These are phyloP conservation scores for Napeogenes inachia DNA, from an alignment of 2,888 invertebrate genomes.

Conservation along the genomic window DNA sequence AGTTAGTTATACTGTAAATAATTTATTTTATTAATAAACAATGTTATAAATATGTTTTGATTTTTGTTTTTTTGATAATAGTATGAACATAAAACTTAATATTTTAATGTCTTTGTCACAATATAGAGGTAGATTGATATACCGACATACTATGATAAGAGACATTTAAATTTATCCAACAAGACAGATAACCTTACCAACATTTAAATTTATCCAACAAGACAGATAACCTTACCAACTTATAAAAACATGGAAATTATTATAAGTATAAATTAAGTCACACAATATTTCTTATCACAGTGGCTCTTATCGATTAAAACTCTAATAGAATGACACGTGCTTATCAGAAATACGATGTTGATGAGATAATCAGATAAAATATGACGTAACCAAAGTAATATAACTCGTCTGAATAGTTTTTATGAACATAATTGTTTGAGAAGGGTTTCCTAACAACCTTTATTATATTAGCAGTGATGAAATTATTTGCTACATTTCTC, in stretches of 20 bases:
- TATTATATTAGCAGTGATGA: conserved; percentile 16
- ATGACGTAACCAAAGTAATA: conserved; percentile 36
- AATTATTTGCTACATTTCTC: conserved; percentile 12
- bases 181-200: too few species aligned
- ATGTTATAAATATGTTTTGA: conserved; percentile 1
- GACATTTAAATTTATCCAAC: too few species aligned
- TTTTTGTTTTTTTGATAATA: conserved; percentile 2
- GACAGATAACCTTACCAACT: too few species aligned
- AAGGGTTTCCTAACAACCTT: conserved; percentile 5
- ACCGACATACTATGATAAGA: too few species aligned
- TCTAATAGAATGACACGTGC: conserved; percentile 21
- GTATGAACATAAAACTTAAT: too few species aligned
- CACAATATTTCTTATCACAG: background rate
- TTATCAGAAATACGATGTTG: conserved; percentile 23
- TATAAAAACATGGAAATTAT: too few species aligned
- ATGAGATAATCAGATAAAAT: conserved; percentile 29
- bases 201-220: too few species aligned
- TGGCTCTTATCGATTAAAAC: background rate
- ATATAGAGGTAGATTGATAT: too few species aligned
- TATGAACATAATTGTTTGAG: background rate
- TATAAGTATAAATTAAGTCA: background rate
- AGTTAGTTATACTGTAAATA: conserved; percentile 7
- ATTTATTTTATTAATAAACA: conserved; percentile 10
- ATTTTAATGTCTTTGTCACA: too few species aligned
- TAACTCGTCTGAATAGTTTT: conserved; percentile 24